Base-by-base conservation (phyloP, 2,888 invertebrate genomes). In the Polydrusus cervinus region DNA sequence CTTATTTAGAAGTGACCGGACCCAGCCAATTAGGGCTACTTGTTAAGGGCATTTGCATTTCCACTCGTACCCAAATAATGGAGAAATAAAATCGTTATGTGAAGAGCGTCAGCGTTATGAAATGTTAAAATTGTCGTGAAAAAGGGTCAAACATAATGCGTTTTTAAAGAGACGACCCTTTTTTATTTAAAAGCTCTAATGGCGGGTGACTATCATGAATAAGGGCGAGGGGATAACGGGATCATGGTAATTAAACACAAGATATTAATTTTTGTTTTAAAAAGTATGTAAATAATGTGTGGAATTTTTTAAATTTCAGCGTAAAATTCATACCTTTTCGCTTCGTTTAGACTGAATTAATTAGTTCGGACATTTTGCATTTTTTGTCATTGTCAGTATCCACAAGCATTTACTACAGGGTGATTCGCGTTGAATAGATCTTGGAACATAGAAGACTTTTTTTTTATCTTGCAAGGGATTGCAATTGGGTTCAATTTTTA, bases 41-140 rank as follows among this genome's bases (percentile, higher is more conserved):
- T 55, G 25, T 65, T 71, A 71, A 47, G 65, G 65, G 20, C 71
- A 65, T 71, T 64, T 71, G 71, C 53, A 30, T 65, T 65, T 60
- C 13, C 9, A 53, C 45, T 20, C 30, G 43, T 53, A 65, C 65
- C 65, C 45, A 30, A 53, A 57, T 71, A 65, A 55, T 62, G 55
- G 64, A 30, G 43, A 47, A 71, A 71, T 71, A 71, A 71, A 71
- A 71, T 64, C 71, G 55, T 65, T 71, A 51, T 55, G 71, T 53
- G 65, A 55, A 51, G 55, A 34, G 25, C 70, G 34, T 51, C n/a
- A 14, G 30, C 62, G 30, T 43, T 34, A 71, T 62, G 49, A 38
- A 71, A 62, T 53, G 49, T 40, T 62, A 62, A 71, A 71, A 53
- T 71, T 57, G 43, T 68, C 57, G 45, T 70, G 70, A 70, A 61